Evolutionary conservation across 2,113 vertebrate species (phyloP), one percentile per base, ranked within the genome.

Genomic region (Percopsis transmontana): DNA sequence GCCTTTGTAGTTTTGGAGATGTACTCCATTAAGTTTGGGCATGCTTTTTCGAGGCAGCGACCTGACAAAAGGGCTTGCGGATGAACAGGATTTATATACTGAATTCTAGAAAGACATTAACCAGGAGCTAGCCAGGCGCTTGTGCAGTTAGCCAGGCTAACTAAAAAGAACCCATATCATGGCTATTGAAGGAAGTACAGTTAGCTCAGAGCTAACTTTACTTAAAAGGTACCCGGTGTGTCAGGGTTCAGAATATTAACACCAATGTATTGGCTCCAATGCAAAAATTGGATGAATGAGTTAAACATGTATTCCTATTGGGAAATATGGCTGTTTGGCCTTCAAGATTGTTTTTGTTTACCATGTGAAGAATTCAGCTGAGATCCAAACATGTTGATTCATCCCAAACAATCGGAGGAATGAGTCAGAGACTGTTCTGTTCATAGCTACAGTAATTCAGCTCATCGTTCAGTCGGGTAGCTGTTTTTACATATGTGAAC

Each of bases 361-460:
- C 71, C 44, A 38, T 63, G 8, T 23, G 20, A 53, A 53, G 21
- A 18, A 7, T 14, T 54, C 5, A 27, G 52, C 27, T 54, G 7
- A 27, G 18, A 70, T 47, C 58, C 5, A 20, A 56, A 58, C 67
- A 74, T 38, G 2, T 65, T 70, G 58, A 84, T 81, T 78, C 14
- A 58, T 19, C 58, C 40, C 74, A 51, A 53, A 62, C 63, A 62
- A 64, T 68, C 70, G 68, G 68, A 63, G 6, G 56, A 58, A 8
- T 72, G 69, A 79, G 45, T 86, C 66, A 85, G 39, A 53, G 47
- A 13, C 45, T 41, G 24, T 23, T 16, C 66, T 84, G 78, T 76
- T 77, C 73, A 66, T 66, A 81, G 24, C 67, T 6, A 33, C 27
- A 33, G 27, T 18, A 54, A 68, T 59, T 44, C 18, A 9, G 39